Conservation (phyloP, 2,113 vertebrate species). For the Serinus canaria region DNA sequence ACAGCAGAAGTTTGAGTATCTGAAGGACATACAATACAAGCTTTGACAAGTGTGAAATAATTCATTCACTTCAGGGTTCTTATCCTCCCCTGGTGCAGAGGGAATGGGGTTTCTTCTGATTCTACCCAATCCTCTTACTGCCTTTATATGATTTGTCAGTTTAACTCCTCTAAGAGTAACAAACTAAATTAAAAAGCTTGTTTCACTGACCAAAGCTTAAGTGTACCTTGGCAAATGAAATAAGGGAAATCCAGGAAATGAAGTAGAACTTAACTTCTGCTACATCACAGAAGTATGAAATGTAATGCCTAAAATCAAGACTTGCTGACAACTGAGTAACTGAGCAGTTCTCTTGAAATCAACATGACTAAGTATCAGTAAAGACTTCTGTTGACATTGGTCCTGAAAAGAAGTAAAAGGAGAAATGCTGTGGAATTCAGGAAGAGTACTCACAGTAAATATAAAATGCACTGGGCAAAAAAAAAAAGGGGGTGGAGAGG, state of each 20-base stretch:
- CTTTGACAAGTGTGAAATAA: neutral
- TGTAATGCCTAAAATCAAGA: neutral
- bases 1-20: neutral
- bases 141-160: neutral
- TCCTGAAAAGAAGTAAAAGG: neutral
- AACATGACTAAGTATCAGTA: neutral
- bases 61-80: neutral
- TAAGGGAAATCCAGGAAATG: neutral
- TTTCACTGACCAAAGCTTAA: neutral
- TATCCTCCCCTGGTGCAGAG: neutral
- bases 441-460: neutral
- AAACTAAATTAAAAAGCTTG: neutral
- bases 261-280: neutral
- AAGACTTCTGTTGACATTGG: neutral
- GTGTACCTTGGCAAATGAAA: neutral
- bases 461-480: neutral
- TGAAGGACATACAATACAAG: neutral
- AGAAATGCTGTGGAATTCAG: neutral
- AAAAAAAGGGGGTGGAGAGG: fast-evolving
- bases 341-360: neutral
- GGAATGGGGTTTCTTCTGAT: neutral
- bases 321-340: neutral
- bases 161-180: neutral
- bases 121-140: neutral
- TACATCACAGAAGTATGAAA: neutral